Conservation (phyloP, 2,113 vertebrate genomes). For the Bos javanicus region DNA sequence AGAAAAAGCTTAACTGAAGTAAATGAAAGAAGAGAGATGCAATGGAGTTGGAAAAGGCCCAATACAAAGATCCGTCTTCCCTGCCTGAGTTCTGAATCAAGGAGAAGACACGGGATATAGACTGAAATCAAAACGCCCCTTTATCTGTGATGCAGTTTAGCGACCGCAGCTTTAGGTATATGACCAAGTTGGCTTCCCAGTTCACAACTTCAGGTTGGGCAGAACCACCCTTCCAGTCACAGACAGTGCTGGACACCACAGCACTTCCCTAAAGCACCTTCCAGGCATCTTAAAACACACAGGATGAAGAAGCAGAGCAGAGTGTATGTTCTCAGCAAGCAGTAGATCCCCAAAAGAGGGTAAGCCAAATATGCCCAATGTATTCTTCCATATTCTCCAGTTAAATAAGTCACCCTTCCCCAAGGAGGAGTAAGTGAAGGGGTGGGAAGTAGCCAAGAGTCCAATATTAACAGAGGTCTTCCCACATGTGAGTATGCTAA, state of each 20-base stretch:
- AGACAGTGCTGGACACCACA: neutral
- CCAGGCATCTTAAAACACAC: neutral
- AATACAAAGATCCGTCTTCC: neutral
- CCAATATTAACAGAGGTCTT: neutral
- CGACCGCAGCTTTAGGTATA: neutral
- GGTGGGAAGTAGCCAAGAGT: neutral
- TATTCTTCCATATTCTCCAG: neutral
- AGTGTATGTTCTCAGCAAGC: neutral
- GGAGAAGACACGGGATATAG: neutral
- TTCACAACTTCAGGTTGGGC: neutral
- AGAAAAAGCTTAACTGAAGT: neutral
- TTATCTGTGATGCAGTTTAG: neutral
- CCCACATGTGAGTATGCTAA: neutral
- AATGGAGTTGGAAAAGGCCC: neutral
- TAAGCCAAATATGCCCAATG: neutral
- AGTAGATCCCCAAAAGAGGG: neutral
- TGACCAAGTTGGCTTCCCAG: neutral
- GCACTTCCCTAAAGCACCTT: neutral
- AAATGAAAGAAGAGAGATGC: neutral
- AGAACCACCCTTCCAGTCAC: neutral
- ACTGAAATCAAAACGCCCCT: neutral
- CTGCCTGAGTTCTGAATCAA: neutral
- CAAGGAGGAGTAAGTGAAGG: neutral
- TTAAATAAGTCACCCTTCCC: neutral
- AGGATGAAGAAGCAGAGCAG: neutral